phyloP scores from a whole-genome alignment of 2,797 vertebrate genomes.

The Cossypha dichroa region DNA sequence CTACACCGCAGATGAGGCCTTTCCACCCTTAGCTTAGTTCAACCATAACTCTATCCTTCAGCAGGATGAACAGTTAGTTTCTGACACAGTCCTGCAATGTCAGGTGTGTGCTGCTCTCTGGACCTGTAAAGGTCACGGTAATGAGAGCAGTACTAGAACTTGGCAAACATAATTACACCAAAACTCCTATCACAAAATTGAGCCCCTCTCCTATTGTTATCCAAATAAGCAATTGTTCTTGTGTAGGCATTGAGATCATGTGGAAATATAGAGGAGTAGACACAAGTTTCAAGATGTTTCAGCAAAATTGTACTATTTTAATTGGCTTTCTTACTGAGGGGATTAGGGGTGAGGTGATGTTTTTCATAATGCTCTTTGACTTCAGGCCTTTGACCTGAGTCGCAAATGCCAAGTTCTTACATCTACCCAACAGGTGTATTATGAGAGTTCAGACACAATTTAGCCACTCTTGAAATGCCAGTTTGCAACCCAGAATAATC shows the following conservation, averaged over 20 bases:
- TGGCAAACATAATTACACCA: not conserved
- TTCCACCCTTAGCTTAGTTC: rapidly evolving
- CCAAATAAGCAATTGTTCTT: not conserved
- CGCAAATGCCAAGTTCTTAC: not conserved
- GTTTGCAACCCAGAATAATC: not conserved
- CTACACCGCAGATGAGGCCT: rapidly evolving
- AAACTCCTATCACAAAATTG: not conserved
- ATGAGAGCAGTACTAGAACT: not conserved
- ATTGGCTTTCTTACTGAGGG: not conserved
- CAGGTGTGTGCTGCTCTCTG: rapidly evolving
- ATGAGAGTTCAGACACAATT: not conserved
- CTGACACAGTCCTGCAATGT: not conserved
- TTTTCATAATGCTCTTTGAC: not conserved
- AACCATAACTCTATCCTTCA: rapidly evolving
- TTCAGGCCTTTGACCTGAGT: not conserved
- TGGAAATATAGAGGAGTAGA: not conserved
- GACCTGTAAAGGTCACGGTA: rapidly evolving
- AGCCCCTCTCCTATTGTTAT: not conserved
- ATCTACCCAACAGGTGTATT: rapidly evolving
- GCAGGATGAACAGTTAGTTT: too few species aligned
- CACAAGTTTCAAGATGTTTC: not conserved
- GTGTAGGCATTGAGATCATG: not conserved
- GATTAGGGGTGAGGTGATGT: not conserved
- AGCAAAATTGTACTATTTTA: not conserved
- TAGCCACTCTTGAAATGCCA: not conserved